Base-by-base conservation (phyloP, 2,797 vertebrate genomes). In the Muraenolepis orangiensis region DNA sequence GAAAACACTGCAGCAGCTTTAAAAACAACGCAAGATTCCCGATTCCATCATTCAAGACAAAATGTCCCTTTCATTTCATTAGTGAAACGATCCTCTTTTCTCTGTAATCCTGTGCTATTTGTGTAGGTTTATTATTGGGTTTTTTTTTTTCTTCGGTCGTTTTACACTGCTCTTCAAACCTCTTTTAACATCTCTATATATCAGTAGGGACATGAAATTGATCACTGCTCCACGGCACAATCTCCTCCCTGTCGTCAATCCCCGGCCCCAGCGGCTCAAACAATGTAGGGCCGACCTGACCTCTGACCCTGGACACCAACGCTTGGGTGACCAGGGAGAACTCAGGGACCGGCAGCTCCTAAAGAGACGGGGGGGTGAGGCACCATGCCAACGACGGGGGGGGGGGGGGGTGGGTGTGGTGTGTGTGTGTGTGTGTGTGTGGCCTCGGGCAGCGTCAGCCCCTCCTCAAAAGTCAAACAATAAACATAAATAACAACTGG, bases 271-370 rank as follows among this genome's bases (percentile, higher is more conserved):
- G 71, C 61, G 34, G 79, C 75, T 82, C 82, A 79, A 64, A 90
- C 88, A 91, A 88, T 90, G 85, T 80, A 79, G 86, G 76, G 70
- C 82, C 2, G 13, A 69, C 64, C 16, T 14, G 76, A 91, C 86
- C 92, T 72, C 72, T 90, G 87, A 92, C 89, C 89, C 74, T 28
- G 70, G 69, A 86, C 84, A 87, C 85, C 87, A 87, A 91, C 87
- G 91, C 86, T 78, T 82, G 84, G 80, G 81, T 87, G 87, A 90
- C 86, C 79, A 67, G 72, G 72, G 77, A 87, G 75, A 89, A 86
- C 78, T 72, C 66, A 70, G 72, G 87, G 81, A 77, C 72, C 34
- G 29, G 30, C 20, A 23, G 4, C 51, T 36, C 18, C 36, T 32
- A 28, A 38, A 67, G 66, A 28, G 8, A 74, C 46, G 18, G 10